A percentile compares a stretch with the other conserved stretches of the same genome.
Evolutionary conservation across 2,113 vertebrate species (phyloP).

Genomic region (Mesitornis unicolor): DNA sequence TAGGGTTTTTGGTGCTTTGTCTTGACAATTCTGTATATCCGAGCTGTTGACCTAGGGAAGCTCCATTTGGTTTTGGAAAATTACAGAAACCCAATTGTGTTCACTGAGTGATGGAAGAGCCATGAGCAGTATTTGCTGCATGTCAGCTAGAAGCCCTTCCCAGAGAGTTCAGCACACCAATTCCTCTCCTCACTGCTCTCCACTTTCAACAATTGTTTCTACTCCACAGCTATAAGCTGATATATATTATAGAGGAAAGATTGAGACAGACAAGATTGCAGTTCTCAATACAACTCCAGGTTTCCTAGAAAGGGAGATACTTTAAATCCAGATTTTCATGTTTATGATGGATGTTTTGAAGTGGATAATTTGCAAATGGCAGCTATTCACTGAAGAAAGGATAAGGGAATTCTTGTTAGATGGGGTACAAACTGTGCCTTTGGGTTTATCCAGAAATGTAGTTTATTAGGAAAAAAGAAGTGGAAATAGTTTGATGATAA

Average conservation of each 20-base stretch:
- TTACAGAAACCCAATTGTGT: constrained; percentile 16
- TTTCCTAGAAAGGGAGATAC: background rate
- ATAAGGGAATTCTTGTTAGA: background rate
- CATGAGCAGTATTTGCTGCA: constrained; percentile 24
- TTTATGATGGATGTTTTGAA: background rate
- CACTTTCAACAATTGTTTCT: background rate
- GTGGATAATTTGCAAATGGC: background rate
- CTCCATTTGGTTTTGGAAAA: constrained; percentile 26
- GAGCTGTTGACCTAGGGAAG: constrained; percentile 19
- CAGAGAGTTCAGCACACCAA: constrained; percentile 22
- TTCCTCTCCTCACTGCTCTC: constrained; percentile 46
- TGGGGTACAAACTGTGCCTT: background rate
- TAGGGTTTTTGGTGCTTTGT: background rate
- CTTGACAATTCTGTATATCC: background rate
- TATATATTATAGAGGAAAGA: background rate
- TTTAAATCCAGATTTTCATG: background rate
- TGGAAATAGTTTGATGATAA: background rate
- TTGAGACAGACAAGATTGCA: background rate
- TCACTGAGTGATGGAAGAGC: constrained; percentile 47
- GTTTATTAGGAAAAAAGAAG: background rate
- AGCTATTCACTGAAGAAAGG: background rate
- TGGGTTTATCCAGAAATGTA: background rate
- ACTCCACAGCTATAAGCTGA: background rate
- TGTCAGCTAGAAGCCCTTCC: constrained; percentile 41
- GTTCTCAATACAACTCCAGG: background rate